Percentiles rank a stretch among this genome's conserved stretches.
Evolutionary conservation across 1,140 invertebrate genomes (phyloP).

Genomic region (Mamestra configurata): DNA sequence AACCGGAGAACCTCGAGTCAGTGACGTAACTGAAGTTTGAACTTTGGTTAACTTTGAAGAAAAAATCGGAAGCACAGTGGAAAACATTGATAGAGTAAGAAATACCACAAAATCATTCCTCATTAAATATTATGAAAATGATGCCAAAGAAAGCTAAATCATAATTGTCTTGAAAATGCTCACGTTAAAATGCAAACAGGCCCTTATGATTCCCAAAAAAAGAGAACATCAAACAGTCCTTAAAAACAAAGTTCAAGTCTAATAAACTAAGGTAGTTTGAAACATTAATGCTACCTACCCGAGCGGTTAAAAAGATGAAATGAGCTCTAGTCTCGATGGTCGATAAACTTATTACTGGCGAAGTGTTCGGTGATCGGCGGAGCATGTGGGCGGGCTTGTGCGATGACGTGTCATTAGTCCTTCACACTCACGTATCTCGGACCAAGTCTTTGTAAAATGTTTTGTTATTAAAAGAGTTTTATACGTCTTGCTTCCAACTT

Average conservation of each 20-base stretch:
- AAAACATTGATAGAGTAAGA: not conserved
- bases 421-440: constrained; percentile 35
- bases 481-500: constrained; percentile 33
- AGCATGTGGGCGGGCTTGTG: constrained; percentile 56
- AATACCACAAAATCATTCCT: not conserved
- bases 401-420: constrained; percentile 61
- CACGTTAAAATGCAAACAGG: not conserved
- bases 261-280: constrained; percentile 44
- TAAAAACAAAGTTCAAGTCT: constrained; percentile 30
- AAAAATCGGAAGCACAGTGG: not conserved
- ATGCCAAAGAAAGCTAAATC: not conserved
- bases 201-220: not conserved
- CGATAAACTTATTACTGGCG: constrained; percentile 64
- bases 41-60: not conserved
- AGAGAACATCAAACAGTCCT: not conserved
- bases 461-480: constrained; percentile 45
- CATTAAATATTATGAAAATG: no score
- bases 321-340: constrained; percentile 53
- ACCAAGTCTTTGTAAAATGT: constrained; percentile 46
- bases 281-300: constrained; percentile 44
- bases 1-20: constrained; percentile 7
- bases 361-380: constrained; percentile 56
- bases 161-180: not conserved
- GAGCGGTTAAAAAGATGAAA: constrained; percentile 52
- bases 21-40: constrained; percentile 8